Evolutionary conservation across 2,797 vertebrate genomes (phyloP), one percentile per base, ranked within the genome.

Genomic region (Fistularia commersonii): DNA sequence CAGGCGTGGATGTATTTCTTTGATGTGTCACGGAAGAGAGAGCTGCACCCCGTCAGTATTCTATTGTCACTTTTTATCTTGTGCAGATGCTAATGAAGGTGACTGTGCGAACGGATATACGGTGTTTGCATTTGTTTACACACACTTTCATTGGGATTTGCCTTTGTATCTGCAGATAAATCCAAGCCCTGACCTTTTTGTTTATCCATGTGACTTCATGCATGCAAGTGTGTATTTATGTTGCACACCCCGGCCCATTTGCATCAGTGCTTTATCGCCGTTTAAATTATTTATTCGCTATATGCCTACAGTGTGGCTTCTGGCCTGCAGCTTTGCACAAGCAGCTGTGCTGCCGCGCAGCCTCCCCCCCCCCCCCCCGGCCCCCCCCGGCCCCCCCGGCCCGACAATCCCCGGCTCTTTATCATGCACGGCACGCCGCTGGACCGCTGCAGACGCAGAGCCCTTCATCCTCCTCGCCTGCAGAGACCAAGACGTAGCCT

Each of bases 381-480:
- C n/a, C n/a, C n/a, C n/a, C n/a, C n/a, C n/a, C n/a, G n/a, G n/a
- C n/a, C n/a, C n/a, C n/a, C n/a, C n/a, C n/a, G n/a, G n/a, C n/a
- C n/a, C n/a, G n/a, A 60, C 74, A 55, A 54, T 64, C 52, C 41
- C 64, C 61, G n/a, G 44, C 82, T 81, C 52, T 84, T 88, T 84
- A 81, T 86, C 76, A 88, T 86, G 82, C 83, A 81, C 8, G 57
- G 63, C 77, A 76, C 81, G 82, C 66, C 9, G 45, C 72, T 72
- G 86, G 71, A 79, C 77, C 50, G 72, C 74, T 81, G 77, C 72
- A 85, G 71, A 74, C 65, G 11, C 69, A 62, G 67, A 79, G 69
- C 79, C 81, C 77, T 84, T 86, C 83, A 83, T 87, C 80, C 80
- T 71, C 60, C 50, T 72, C 57, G 72, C 74, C 80, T 85, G 79